A percentile compares a stretch with the other conserved stretches of the same genome.
Conservation (phyloP, 2,797 vertebrate species). For the Sebastolobus alascanus region DNA sequence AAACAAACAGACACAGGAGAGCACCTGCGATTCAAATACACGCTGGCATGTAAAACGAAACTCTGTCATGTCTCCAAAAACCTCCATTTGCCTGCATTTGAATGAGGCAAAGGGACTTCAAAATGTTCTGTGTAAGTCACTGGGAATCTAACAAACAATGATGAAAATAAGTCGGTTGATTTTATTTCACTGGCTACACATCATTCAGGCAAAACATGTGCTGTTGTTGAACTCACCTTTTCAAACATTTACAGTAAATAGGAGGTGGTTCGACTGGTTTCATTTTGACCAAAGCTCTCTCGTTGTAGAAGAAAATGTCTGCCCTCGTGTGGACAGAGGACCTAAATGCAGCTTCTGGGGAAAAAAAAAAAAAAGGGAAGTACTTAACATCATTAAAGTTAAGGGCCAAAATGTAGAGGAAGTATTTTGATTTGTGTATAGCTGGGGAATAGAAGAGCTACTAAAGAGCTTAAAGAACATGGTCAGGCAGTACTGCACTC, state of each 20-base stretch:
- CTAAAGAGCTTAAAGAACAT: background rate
- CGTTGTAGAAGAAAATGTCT: constrained; percentile 24
- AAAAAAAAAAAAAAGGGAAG: constrained; percentile 44
- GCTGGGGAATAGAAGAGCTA: background rate
- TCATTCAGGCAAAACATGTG: background rate
- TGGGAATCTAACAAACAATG: background rate
- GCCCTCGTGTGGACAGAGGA: constrained; percentile 68
- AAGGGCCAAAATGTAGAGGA: constrained; percentile 38
- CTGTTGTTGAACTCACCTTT: constrained; percentile 17
- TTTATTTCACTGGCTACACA: background rate
- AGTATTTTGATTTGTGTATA: constrained; percentile 46
- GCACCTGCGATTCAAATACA: constrained; percentile 79
- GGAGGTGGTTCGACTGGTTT: constrained; percentile 54
- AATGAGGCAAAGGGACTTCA: constrained; percentile 47
- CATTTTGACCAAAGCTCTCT: background rate
- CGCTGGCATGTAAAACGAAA: constrained; percentile 34
- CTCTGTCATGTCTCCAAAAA: constrained; percentile 40
- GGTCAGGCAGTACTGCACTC: background rate
- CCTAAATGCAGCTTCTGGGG: constrained; percentile 14
- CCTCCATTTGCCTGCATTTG: constrained; percentile 80
- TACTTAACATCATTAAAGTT: background rate
- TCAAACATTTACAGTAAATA: constrained; percentile 70
- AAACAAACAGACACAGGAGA: constrained; percentile 77
- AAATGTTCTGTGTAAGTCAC: constrained; percentile 2
- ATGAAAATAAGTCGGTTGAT: background rate